Evolutionary conservation across 2,888 invertebrate genomes (phyloP).

Genomic region (Neoscelio sp.): DNA sequence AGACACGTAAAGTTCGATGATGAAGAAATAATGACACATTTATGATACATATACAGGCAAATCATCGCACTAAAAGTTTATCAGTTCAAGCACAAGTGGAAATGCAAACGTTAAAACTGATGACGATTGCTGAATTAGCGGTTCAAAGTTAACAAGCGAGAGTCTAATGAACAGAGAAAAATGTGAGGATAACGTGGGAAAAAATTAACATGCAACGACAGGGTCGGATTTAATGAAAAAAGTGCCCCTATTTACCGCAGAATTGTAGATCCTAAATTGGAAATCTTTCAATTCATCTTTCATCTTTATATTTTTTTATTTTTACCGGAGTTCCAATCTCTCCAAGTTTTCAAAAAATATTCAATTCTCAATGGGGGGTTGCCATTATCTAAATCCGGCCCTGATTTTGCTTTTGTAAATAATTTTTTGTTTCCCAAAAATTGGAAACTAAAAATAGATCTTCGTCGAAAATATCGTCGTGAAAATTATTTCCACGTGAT

Average conservation of each 20-base stretch:
- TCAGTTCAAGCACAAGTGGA: slow-evolving; percentile 70
- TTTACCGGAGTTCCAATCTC: too few species aligned
- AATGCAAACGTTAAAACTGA: slow-evolving; percentile 45
- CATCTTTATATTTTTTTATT: too few species aligned
- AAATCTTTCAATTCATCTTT: too few species aligned
- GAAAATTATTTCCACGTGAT: too few species aligned
- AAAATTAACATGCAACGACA: slow-evolving; percentile 23
- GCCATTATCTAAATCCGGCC: neutral
- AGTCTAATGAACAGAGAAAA: slow-evolving; percentile 25
- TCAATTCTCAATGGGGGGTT: too few species aligned
- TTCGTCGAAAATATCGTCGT: too few species aligned
- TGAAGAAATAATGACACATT: slow-evolving; percentile 56
- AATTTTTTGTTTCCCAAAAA: neutral
- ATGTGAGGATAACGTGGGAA: slow-evolving; percentile 9
- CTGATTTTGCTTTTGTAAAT: neutral
- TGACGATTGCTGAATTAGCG: slow-evolving; percentile 33
- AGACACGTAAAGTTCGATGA: slow-evolving; percentile 8
- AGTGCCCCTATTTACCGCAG: too few species aligned
- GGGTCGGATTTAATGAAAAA: slow-evolving; percentile 3
- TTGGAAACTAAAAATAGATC: too few species aligned
- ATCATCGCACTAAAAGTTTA: slow-evolving; percentile 71
- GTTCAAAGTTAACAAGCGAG: slow-evolving; percentile 44
- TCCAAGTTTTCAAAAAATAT: too few species aligned
- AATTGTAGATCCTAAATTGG: too few species aligned
- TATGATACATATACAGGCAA: slow-evolving; percentile 78